These are phyloP conservation scores for Sinohyriopsis cumingii DNA, from an alignment of 2,888 invertebrate genomes.

Conservation along the genomic window DNA sequence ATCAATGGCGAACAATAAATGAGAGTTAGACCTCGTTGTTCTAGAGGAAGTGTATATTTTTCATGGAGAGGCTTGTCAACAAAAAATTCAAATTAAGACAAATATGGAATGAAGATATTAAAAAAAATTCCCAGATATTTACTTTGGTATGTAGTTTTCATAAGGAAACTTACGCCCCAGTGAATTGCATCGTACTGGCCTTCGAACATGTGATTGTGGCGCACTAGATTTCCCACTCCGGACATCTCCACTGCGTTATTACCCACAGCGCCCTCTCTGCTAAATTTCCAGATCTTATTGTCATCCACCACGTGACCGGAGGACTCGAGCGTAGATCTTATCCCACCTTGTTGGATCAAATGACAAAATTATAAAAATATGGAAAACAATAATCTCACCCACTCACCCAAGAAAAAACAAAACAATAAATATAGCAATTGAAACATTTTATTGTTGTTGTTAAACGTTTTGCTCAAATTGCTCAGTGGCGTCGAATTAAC, in stretches of 20 bases:
- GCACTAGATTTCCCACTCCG: slow-evolving; percentile 36
- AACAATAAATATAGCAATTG: too few relatives aligned
- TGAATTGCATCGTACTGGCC: slow-evolving; percentile 40
- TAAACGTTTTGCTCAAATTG: too few relatives aligned
- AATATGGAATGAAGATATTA: too few relatives aligned
- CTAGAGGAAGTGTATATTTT: too few relatives aligned
- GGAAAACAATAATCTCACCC: background rate
- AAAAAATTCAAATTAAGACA: too few relatives aligned
- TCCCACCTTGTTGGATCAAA: slow-evolving; percentile 32
- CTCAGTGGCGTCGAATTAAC: too few relatives aligned
- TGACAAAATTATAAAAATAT: background rate
- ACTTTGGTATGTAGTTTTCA: background rate
- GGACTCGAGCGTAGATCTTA: slow-evolving; percentile 27
- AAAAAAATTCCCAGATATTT: background rate
- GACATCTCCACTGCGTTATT: slow-evolving; percentile 18
- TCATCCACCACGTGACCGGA: slow-evolving; percentile 36
- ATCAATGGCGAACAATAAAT: too few relatives aligned
- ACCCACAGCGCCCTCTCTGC: slow-evolving; percentile 37
- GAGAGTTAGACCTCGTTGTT: too few relatives aligned
- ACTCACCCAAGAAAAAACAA: background rate
- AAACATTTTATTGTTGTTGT: too few relatives aligned
- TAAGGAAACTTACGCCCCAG: slow-evolving; percentile 30
- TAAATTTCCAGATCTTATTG: slow-evolving; percentile 30
- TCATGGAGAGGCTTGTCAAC: too few relatives aligned
- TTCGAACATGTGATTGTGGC: slow-evolving; percentile 37